Percentiles rank a stretch among this genome's conserved stretches.
phyloP scores from a whole-genome alignment of 2,797 vertebrate genomes.

The Tangara arthus region DNA sequence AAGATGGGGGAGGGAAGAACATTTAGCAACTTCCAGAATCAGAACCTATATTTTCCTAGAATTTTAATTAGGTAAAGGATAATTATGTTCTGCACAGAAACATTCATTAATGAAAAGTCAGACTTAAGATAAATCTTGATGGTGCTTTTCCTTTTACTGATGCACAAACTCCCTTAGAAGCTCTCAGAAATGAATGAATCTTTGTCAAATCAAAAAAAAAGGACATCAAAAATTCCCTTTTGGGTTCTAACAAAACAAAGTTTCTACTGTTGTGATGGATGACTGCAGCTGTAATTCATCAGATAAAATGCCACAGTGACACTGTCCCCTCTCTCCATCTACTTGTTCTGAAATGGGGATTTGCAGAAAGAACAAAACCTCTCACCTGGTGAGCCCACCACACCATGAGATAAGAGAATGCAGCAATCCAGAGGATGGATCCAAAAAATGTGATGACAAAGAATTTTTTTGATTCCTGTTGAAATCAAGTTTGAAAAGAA shows the following conservation, averaged over 20 bases:
- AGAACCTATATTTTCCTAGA: neutral
- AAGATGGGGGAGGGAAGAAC: neutral
- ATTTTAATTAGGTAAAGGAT: slow-evolving; percentile 12
- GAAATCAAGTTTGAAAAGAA: slow-evolving; percentile 20
- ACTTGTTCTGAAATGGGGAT: neutral
- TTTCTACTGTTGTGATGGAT: neutral
- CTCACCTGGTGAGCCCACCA: slow-evolving; percentile 98
- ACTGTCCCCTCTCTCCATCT: neutral
- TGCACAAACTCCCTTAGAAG: neutral
- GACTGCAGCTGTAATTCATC: slow-evolving; percentile 3
- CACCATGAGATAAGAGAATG: slow-evolving; percentile 96
- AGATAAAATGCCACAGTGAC: neutral
- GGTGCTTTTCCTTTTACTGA: neutral
- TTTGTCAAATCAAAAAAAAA: neutral
- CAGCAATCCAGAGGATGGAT: slow-evolving; percentile 90
- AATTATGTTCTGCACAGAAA: neutral
- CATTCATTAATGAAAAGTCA: neutral
- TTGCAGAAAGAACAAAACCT: neutral
- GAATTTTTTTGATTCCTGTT: slow-evolving; percentile 85
- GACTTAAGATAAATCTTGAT: neutral
- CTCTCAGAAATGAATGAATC: neutral
- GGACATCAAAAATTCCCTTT: neutral
- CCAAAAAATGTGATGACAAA: slow-evolving; percentile 89
- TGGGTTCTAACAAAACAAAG: neutral
- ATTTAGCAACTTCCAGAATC: neutral